A percentile compares a stretch with the other conserved stretches of the same genome.
Conservation (phyloP, 2,888 invertebrate species). For the Polydrusus pterygomalis region DNA sequence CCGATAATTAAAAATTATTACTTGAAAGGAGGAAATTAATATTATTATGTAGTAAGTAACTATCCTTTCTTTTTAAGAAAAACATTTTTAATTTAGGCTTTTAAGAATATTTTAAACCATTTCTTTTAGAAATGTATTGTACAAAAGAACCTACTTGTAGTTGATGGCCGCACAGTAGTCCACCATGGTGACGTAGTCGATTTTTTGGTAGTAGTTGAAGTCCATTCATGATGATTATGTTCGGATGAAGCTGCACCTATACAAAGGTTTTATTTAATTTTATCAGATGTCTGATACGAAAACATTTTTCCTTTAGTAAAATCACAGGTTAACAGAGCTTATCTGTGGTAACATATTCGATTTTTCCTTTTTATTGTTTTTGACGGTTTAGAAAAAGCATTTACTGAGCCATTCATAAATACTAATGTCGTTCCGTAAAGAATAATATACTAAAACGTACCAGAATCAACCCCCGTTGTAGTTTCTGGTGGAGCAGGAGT, state of each 20-base stretch:
- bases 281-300: not conserved
- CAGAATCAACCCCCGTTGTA: slow-evolving; percentile 80
- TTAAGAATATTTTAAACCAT: too few species aligned
- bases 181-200: slow-evolving; percentile 66
- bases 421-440: too few species aligned
- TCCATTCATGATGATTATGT: slow-evolving; percentile 57
- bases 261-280: not conserved
- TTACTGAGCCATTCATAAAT: too few species aligned
- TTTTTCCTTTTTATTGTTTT: not conserved
- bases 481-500: slow-evolving; percentile 86
- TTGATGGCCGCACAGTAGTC: slow-evolving; percentile 51
- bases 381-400: not conserved
- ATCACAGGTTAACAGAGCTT: too few species aligned
- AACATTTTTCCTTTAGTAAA: not conserved
- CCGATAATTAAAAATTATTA: too few species aligned
- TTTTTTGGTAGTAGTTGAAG: slow-evolving; percentile 62
- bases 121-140: too few species aligned
- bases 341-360: too few species aligned
- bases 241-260: slow-evolving; percentile 41
- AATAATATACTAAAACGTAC: slow-evolving; percentile 60
- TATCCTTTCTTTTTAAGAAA: too few species aligned
- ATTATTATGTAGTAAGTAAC: too few species aligned
- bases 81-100: too few species aligned
- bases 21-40: too few species aligned
- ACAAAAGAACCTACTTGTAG: slow-evolving; percentile 29